Evolutionary conservation across 2,888 invertebrate genomes (phyloP).

Genomic region (Bembecia ichneumoniformis): DNA sequence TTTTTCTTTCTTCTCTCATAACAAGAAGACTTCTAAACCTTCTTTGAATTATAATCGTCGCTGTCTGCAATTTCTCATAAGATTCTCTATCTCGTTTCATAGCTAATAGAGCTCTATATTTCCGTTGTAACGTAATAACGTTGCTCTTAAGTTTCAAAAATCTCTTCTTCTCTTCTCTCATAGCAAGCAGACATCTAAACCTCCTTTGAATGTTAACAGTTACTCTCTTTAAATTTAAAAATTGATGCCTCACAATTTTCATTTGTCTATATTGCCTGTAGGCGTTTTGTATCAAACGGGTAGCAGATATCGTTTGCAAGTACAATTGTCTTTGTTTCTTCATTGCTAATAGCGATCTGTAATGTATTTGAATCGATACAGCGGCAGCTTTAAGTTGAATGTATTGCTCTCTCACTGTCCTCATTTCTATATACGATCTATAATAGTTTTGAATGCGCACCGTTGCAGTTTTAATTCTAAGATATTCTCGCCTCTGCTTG

Average conservation of each 20-base stretch:
- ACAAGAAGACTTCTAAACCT: slow-evolving; percentile 46
- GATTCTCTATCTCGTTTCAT: slow-evolving; percentile 34
- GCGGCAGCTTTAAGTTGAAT: slow-evolving; percentile 30
- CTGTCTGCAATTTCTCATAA: slow-evolving; percentile 26
- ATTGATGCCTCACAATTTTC: slow-evolving; percentile 32
- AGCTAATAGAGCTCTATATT: slow-evolving; percentile 39
- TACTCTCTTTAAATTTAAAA: slow-evolving; percentile 40
- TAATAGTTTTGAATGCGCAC: slow-evolving; percentile 51
- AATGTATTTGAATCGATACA: slow-evolving; percentile 46
- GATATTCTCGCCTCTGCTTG: slow-evolving; percentile 27
- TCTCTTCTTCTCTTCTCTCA: slow-evolving; percentile 35
- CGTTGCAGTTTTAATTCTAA: slow-evolving; percentile 29
- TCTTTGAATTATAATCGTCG: slow-evolving; percentile 28
- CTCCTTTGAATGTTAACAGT: slow-evolving; percentile 47
- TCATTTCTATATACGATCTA: slow-evolving; percentile 45
- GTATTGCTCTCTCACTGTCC: slow-evolving; percentile 28
- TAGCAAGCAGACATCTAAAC: slow-evolving; percentile 39
- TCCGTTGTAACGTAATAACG: slow-evolving; percentile 37
- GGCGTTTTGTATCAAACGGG: slow-evolving; percentile 55
- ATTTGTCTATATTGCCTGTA: slow-evolving; percentile 40
- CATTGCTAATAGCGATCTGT: slow-evolving; percentile 36
- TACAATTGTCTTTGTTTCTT: slow-evolving; percentile 32
- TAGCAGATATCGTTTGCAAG: slow-evolving; percentile 34
- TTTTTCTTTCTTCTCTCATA: slow-evolving; percentile 34
- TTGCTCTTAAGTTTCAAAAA: slow-evolving; percentile 36